Evolutionary conservation across 2,113 vertebrate genomes (phyloP), one percentile per base, ranked within the genome.

Genomic region (Spheniscus mendiculus): DNA sequence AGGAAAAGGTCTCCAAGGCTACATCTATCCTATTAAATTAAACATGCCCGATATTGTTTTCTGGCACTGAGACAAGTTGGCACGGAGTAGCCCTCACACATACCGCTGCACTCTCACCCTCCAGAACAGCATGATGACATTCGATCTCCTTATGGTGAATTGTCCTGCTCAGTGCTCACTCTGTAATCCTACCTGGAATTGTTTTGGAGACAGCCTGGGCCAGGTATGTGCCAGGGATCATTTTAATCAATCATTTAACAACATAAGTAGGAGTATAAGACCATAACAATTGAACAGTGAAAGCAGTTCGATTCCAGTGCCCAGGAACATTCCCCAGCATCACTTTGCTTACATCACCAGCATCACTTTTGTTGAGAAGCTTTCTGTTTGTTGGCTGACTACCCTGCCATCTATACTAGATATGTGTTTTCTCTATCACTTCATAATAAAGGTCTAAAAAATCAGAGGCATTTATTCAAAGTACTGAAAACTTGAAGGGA

Each of bases 1-100:
- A 78, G 25, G 62, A 69, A 94, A 95, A 94, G 25, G 52, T 56
- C 83, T 91, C 61, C 53, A 84, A 95, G 47, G 91, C 38, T 91
- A 78, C 11, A 50, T 93, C 45, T 62, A 74, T 59, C 50, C 81
- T 82, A 40, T 47, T 94, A 87, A 95, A 97, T 96, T 94, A 95
- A 96, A 84, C 72, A 91, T 79, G 44, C 20, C 14, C 15, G 49
- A 27, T 89, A 81, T 34, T 78, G 63, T 59, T 71, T 87, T 32
- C 67, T 91, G 80, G 83, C 62, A 66, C 29, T 73, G 72, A 93
- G 50, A 62, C 26, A n/a, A 89, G 55, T 26, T 81, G 65, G 27
- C n/a, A 42, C 32, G 53, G 67, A 81, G 47, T 23, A 66, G 15
- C 67, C 42, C 59, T 90, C 76, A 62, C 5, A 32, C 14, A 30